Conservation (phyloP, 2,888 invertebrate species). For the Andrena bicolor region DNA sequence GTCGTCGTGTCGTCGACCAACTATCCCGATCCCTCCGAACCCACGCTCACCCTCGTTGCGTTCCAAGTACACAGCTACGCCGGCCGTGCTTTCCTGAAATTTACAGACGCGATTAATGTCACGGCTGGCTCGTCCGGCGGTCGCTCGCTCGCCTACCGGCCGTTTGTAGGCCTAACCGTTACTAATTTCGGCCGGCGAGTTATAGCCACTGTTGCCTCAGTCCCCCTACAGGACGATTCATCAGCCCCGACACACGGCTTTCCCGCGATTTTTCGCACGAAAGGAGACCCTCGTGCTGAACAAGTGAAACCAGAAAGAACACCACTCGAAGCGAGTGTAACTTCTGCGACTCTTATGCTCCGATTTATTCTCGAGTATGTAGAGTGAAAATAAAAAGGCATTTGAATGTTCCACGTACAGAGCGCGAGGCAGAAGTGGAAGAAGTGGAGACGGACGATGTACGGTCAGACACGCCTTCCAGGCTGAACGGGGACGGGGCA, state of each 20-base stretch:
- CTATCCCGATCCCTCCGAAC: conserved; percentile 10
- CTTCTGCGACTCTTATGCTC: too few species aligned
- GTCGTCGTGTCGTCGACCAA: conserved; percentile 31
- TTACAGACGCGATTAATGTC: conserved; percentile 79
- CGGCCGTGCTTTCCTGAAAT: conserved; percentile 72
- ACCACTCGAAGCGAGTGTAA: neutral
- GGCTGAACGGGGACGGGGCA: neutral
- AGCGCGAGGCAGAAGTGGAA: neutral
- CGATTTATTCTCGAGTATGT: neutral
- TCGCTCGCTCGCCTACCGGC: conserved; percentile 59
- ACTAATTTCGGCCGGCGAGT: conserved; percentile 80
- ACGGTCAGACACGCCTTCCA: neutral
- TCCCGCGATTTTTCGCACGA: neutral
- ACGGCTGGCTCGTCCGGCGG: conserved; percentile 70
- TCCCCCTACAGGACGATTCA: neutral
- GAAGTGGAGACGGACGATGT: neutral
- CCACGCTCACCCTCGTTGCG: conserved; percentile 54
- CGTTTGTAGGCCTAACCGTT: conserved; percentile 79
- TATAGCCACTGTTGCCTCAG: conserved; percentile 75
- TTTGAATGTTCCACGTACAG: too few species aligned
- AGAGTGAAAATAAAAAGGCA: neutral
- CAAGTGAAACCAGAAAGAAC: neutral
- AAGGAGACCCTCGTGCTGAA: too few species aligned
- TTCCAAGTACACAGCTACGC: conserved; percentile 68
- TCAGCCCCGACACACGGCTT: neutral